phyloP scores from a whole-genome alignment of 2,797 vertebrate genomes.

The Rhynchotus rufescens region DNA sequence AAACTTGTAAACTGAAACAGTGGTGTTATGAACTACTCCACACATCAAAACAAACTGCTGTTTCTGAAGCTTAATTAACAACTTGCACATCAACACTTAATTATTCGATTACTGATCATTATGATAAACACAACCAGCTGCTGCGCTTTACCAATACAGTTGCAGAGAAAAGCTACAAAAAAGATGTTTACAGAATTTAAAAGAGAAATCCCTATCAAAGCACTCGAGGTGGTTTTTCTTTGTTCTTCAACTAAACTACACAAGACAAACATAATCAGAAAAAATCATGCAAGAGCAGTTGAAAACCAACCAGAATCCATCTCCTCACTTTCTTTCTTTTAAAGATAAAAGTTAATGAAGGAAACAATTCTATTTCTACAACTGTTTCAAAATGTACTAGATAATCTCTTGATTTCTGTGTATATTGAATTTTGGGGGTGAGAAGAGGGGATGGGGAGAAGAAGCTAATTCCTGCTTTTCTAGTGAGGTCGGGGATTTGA shows the following conservation, averaged over 20 bases:
- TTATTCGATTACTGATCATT: conserved; percentile 39
- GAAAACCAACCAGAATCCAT: neutral
- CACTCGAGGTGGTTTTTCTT: neutral
- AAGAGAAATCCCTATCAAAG: neutral
- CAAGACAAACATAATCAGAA: neutral
- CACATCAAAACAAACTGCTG: conserved; percentile 10
- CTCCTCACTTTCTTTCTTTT: neutral
- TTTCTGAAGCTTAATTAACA: conserved; percentile 4
- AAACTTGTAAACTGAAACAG: neutral
- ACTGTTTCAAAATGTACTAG: neutral
- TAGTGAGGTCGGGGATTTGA: neutral
- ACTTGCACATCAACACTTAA: conserved; percentile 34
- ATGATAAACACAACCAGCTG: conserved; percentile 1
- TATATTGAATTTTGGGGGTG: neutral
- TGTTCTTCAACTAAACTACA: neutral
- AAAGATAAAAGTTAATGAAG: neutral
- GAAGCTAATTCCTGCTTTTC: neutral
- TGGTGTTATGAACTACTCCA: neutral
- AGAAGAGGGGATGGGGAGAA: too few relatives aligned
- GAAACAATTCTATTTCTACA: neutral
- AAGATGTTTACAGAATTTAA: neutral
- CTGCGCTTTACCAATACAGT: neutral
- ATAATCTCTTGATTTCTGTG: neutral
- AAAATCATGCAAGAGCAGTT: neutral
- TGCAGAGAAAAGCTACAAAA: neutral